Evolutionary conservation across 2,113 vertebrate species (phyloP).

Genomic region (Pygoscelis antarcticus): DNA sequence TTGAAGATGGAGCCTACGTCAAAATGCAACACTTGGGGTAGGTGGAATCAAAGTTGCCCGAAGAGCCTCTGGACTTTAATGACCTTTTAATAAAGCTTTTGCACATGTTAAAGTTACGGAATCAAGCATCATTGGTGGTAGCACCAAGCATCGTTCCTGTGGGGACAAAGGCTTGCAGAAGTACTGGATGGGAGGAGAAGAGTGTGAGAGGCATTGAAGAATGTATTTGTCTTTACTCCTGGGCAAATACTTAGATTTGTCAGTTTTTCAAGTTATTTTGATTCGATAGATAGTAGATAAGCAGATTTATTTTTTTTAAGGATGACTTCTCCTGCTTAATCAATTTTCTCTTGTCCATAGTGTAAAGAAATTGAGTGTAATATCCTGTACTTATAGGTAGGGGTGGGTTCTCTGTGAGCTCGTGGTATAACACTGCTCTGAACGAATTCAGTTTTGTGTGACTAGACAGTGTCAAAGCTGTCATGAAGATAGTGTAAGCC

Average conservation of each 20-base stretch:
- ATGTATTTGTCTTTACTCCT: neutral
- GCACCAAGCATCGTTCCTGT: fast-evolving
- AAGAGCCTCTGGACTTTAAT: neutral
- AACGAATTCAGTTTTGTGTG: neutral
- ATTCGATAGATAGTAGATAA: neutral
- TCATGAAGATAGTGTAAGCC: neutral
- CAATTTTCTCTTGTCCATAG: neutral
- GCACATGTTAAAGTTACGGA: fast-evolving
- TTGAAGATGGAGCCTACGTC: neutral
- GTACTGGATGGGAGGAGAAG: neutral
- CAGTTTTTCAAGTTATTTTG: neutral
- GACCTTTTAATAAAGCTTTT: neutral
- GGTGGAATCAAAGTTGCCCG: neutral
- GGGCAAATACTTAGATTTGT: neutral
- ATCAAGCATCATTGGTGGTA: neutral
- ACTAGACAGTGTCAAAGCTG: neutral
- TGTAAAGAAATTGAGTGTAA: neutral
- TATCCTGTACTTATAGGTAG: neutral
- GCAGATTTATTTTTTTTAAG: neutral
- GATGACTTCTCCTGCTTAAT: neutral
- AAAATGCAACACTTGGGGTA: neutral
- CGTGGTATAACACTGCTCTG: neutral
- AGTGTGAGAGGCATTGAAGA: neutral
- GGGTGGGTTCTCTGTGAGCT: neutral
- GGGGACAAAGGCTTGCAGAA: neutral